Evolutionary conservation across 2,113 vertebrate species (phyloP), one percentile per base, ranked within the genome.

Genomic region (Fukomys damarensis): DNA sequence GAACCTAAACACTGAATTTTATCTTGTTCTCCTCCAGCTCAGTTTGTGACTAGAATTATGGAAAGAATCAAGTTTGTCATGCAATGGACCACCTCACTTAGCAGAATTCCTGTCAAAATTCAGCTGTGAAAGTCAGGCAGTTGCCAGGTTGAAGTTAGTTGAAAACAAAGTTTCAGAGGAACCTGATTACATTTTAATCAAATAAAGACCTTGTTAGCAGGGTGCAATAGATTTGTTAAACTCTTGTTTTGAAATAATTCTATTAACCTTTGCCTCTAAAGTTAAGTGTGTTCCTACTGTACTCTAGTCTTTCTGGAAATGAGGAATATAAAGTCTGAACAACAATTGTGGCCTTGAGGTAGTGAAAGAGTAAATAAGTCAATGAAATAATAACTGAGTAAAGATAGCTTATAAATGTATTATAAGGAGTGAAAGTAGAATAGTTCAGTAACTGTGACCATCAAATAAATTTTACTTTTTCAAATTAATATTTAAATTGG

Each of bases 91-190:
- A 43, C 41, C 14, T 43, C 2, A 46, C 14, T 77, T 76, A 59
- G 22, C 9, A 52, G 7, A 35, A 58, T 74, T 90, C 19, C 86
- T 56, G 13, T 4, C 65, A 49, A 86, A 56, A 77, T 9, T 59
- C 7, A 12, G 9, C 30, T 79, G 0, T 1, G 7, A 14, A 35
- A 4, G 4, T 7, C 20, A 46, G 19, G 77, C 2, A 61, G 43
- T 1, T 13, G 13, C 19, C 26, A 11, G 30, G 14, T n/a, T 93
- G 43, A 93, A 38, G 26, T 3, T 28, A 32, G 7, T 41, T 65
- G 35, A 22, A 24, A 86, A 93, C 52, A 7, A 77, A 7, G 3
- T 43, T 1, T 22, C 12, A 56, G 13, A 41, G 4, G 1, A 35
- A 2, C 10, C 26, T 24, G n/a, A 83, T 7, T 85, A 49, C 1